A percentile compares a stretch with the other conserved stretches of the same genome.
phyloP scores from a whole-genome alignment of 2,797 vertebrate species.

The Coranthus polyacanthus region DNA sequence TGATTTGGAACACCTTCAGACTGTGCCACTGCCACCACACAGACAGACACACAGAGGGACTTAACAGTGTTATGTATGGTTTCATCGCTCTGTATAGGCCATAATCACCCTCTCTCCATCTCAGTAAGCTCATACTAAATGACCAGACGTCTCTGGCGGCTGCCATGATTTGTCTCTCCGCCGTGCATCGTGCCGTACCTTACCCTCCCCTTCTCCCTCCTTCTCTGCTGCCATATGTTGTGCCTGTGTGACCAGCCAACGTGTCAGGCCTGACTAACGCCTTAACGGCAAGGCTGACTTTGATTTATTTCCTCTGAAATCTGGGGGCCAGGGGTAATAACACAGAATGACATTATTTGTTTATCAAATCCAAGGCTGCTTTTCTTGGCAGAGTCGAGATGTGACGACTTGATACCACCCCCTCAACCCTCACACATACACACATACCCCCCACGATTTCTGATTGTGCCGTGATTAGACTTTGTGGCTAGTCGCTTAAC shows the following conservation, averaged over 20 bases:
- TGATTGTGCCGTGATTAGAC: slow-evolving; percentile 85
- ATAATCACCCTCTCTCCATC: slow-evolving; percentile 82
- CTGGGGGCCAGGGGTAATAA: slow-evolving; percentile 90
- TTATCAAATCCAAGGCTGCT: slow-evolving; percentile 89
- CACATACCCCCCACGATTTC: slow-evolving; percentile 76
- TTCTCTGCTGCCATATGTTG: slow-evolving; percentile 81
- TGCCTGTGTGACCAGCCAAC: slow-evolving; percentile 78
- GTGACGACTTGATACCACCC: slow-evolving; percentile 82
- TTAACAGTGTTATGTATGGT: slow-evolving; percentile 74
- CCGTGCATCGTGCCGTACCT: slow-evolving; percentile 56
- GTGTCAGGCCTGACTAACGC: slow-evolving; percentile 78
- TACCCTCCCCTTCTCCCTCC: slow-evolving; percentile 56
- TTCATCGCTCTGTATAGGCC: slow-evolving; percentile 67
- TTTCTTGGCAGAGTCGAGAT: slow-evolving; percentile 86
- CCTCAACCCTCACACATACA: slow-evolving; percentile 8
- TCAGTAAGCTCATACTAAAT: slow-evolving; percentile 82
- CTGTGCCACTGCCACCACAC: slow-evolving; percentile 20
- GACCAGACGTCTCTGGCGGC: slow-evolving; percentile 77
- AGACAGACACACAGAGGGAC: slow-evolving; percentile 49
- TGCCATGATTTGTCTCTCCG: slow-evolving; percentile 80
- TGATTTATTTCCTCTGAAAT: slow-evolving; percentile 97
- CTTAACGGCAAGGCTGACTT: slow-evolving; percentile 87
- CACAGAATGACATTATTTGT: slow-evolving; percentile 95
- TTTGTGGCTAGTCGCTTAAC: slow-evolving; percentile 78
- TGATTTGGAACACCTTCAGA: slow-evolving; percentile 66